Evolutionary conservation across 2,797 vertebrate genomes (phyloP), one percentile per base, ranked within the genome.

Genomic region (Neosalanx taihuensis): DNA sequence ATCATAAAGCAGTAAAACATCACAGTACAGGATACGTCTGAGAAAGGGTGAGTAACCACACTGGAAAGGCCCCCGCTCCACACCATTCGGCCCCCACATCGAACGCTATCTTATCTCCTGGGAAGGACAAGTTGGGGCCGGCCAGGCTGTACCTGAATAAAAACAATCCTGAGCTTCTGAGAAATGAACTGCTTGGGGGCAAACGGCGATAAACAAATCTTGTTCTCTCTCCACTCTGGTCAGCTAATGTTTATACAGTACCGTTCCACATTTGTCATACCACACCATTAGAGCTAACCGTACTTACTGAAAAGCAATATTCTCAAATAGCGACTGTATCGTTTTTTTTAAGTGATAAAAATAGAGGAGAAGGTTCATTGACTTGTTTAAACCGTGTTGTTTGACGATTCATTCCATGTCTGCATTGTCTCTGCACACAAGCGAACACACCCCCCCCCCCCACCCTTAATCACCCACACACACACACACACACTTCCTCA

Each of bases 1-100:
- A 91, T 90, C 88, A 92, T 90, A 91, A 91, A 92, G 83, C 88
- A 89, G 86, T 86, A 90, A 90, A 90, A 92, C 90, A 90, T 91
- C 83, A 91, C 85, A 91, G 89, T 83, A 87, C 90, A 92, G 89
- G 90, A 89, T 89, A 81, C 76, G 68, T 84, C 84, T 70, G 69
- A 26, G 68, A 7, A 7, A 88, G 82, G 81, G 79, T 87, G 86
- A 89, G 87, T 91, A 88, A 91, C 84, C 83, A 74, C 86, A 82
- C 83, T 70, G 41, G 78, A 80, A 85, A 29, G 58, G 10, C 83
- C 86, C 85, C 10, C 80, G 63, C 74, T 74, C 65, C 70, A 71
- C 78, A 81, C 74, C 74, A 73, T 72, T 81, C 71, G 82, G 66
- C 79, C 85, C 84, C 85, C 84, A 85, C 76, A 88, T 83, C 87